Percentiles rank a stretch among this genome's conserved stretches.
phyloP scores from a whole-genome alignment of 2,888 invertebrate genomes.

The Tiliacea aurago region DNA sequence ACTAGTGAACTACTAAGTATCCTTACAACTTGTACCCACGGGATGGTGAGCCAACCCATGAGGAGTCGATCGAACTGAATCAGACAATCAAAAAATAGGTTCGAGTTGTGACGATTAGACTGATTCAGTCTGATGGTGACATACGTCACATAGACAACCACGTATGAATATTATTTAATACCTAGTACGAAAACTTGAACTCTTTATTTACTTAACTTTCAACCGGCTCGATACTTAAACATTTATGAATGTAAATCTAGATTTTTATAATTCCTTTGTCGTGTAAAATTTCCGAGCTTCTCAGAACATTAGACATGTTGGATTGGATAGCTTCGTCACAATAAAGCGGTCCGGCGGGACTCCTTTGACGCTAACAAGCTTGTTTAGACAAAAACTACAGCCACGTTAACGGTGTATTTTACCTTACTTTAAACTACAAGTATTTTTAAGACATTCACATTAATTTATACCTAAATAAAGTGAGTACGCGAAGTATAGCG shows the following conservation, averaged over 20 bases:
- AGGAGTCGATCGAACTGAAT: too few relatives aligned
- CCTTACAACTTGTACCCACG: constrained; percentile 1
- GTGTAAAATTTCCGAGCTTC: background rate
- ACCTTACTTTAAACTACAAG: background rate
- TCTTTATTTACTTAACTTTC: background rate
- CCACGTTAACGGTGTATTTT: background rate
- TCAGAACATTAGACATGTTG: background rate
- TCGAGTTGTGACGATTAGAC: too few relatives aligned
- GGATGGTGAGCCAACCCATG: background rate
- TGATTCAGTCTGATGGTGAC: too few relatives aligned
- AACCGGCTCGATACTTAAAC: background rate
- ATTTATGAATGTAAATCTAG: constrained; percentile 11
- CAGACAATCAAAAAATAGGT: too few relatives aligned
- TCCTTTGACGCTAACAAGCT: constrained; percentile 21
- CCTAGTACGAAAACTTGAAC: too few relatives aligned
- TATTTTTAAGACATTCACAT: background rate
- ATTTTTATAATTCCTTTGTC: constrained; percentile 2
- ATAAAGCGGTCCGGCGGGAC: background rate
- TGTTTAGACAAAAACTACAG: constrained; percentile 15
- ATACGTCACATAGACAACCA: background rate
- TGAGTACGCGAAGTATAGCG: background rate
- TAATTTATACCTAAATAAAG: constrained; percentile 3
- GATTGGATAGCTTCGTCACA: constrained; percentile 20
- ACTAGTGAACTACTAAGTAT: too few relatives aligned
- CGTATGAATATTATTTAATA: background rate